phyloP scores from a whole-genome alignment of 2,888 invertebrate genomes.

The Dascillus cervinus region DNA sequence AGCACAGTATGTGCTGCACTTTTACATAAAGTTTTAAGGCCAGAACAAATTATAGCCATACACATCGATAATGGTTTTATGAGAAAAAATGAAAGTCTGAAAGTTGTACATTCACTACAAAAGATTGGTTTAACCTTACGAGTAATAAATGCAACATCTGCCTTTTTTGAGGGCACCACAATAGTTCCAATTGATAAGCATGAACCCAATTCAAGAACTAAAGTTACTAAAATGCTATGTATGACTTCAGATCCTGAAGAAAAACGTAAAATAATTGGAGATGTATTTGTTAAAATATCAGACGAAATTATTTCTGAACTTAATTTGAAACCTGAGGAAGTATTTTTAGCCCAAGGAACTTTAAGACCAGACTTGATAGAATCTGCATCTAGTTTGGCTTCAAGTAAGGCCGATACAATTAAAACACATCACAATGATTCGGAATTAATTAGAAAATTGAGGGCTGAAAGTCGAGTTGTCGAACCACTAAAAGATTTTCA shows the following conservation, averaged over 20 bases:
- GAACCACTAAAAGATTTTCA: constrained; percentile 99
- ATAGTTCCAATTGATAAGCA: constrained; percentile 55
- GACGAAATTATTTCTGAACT: constrained; percentile 83
- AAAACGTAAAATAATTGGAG: constrained; percentile 97
- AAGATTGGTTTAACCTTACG: constrained; percentile 72
- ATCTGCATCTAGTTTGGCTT: constrained; percentile 80
- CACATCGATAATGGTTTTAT: constrained; percentile 99
- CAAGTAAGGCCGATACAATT: constrained; percentile 86
- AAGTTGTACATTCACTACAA: constrained; percentile 76
- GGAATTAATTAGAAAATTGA: constrained; percentile 71
- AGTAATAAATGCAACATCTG: constrained; percentile 63
- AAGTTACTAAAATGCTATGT: constrained; percentile 76
- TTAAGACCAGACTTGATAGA: constrained; percentile 97
- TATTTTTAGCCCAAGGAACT: constrained; percentile 90
- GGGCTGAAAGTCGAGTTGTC: constrained; percentile 78
- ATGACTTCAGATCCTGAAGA: constrained; percentile 90
- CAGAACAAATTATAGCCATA: constrained; percentile 88
- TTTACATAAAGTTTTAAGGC: constrained; percentile 79
- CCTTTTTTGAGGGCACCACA: constrained; percentile 76
- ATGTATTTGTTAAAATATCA: constrained; percentile 93
- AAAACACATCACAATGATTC: constrained; percentile 99
- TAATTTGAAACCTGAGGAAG: constrained; percentile 86
- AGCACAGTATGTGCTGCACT: constrained; percentile 99
- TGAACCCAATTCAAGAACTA: constrained; percentile 49
- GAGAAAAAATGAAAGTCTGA: constrained; percentile 89